Conservation (phyloP, 2,888 invertebrate genomes). For the Acrobasis repandana region DNA sequence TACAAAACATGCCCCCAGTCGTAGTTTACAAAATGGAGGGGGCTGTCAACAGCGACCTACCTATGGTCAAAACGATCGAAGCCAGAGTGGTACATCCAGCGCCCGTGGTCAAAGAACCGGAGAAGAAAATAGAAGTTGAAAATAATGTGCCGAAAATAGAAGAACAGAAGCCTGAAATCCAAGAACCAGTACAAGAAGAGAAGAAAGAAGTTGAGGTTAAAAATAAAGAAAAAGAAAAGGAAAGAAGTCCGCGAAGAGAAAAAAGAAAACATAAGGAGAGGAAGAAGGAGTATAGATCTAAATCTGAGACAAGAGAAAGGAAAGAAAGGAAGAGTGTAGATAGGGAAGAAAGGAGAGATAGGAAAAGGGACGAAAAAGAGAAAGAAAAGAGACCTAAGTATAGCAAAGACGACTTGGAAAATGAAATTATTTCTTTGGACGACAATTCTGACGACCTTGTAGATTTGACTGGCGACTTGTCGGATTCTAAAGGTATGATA, state of each 20-base stretch:
- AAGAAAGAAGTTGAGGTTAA: conserved; percentile 34
- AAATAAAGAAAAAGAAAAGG: conserved; percentile 34
- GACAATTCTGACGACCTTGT: conserved; percentile 81
- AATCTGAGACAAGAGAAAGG: conserved; percentile 53
- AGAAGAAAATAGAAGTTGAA: conserved; percentile 38
- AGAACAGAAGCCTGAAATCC: conserved; percentile 16
- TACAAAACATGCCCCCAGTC: conserved; percentile 51
- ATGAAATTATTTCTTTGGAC: conserved; percentile 70
- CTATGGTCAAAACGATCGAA: conserved; percentile 43
- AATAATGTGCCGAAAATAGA: conserved; percentile 24
- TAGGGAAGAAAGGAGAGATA: conserved; percentile 47
- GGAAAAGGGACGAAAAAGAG: conserved; percentile 44
- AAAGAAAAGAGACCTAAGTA: conserved; percentile 46
- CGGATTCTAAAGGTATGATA: conserved; percentile 70
- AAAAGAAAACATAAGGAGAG: conserved; percentile 56
- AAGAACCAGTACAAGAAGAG: conserved; percentile 19
- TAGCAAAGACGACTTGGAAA: conserved; percentile 54
- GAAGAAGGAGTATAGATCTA: conserved; percentile 56
- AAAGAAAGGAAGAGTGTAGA: conserved; percentile 33
- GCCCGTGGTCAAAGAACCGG: conserved; percentile 36
- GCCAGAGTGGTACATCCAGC: conserved; percentile 29
- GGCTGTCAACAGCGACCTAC: conserved; percentile 45
- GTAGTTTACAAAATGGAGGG: conserved; percentile 68
- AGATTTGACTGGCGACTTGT: conserved; percentile 81
- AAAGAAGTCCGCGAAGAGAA: conserved; percentile 46